Percentiles rank a stretch among this genome's conserved stretches.
These are phyloP conservation scores for Gallinago undulata DNA, from an alignment of 2,113 vertebrate species.

Conservation along the genomic window DNA sequence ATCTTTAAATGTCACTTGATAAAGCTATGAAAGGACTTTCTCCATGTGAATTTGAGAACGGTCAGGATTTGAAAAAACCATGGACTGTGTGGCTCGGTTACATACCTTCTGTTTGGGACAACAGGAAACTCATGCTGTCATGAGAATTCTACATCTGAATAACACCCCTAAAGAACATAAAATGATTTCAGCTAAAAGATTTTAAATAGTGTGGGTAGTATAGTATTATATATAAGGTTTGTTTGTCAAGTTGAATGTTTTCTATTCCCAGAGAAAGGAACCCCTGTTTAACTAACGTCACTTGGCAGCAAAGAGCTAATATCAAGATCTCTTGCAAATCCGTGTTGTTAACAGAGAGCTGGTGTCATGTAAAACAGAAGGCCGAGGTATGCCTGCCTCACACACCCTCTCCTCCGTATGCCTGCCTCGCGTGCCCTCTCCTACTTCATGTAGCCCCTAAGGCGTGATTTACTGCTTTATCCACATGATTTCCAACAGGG, in stretches of 20 bases:
- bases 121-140: not conserved
- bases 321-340: not conserved
- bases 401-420: not conserved
- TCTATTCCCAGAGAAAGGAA: not conserved
- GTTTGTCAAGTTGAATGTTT: not conserved
- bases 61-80: slow-evolving; percentile 48
- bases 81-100: slow-evolving; percentile 41
- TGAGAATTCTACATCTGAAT: not conserved
- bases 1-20: slow-evolving; percentile 47
- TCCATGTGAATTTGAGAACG: slow-evolving; percentile 1
- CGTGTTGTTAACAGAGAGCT: not conserved
- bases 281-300: not conserved
- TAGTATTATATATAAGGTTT: not conserved
- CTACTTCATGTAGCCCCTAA: not conserved
- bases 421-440: not conserved
- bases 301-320: not conserved
- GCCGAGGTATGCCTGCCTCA: not conserved
- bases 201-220: not conserved
- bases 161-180: not conserved
- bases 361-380: not conserved
- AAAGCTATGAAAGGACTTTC: not conserved
- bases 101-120: not conserved
- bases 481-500: not conserved
- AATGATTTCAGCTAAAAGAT: not conserved
- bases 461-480: not conserved